Evolutionary conservation across 2,888 invertebrate species (phyloP).

Genomic region (Dasysyrphus albostriatus): DNA sequence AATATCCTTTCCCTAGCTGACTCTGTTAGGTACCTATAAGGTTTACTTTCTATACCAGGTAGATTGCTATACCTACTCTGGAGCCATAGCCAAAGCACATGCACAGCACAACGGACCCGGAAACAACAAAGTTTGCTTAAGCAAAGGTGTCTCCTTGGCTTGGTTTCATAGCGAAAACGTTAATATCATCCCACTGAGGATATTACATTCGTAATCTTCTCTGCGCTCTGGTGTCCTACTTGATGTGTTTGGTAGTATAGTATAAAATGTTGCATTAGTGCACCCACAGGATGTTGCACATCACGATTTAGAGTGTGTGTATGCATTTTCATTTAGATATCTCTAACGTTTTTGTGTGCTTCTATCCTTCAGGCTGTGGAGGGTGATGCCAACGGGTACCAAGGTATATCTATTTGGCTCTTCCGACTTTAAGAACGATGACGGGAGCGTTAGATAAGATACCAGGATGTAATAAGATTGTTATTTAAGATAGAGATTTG

Average conservation of each 20-base stretch:
- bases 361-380: slow-evolving; percentile 7
- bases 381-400: slow-evolving; percentile 33
- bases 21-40: not conserved
- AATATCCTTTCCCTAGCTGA: slow-evolving; percentile 44
- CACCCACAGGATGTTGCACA: slow-evolving; percentile 45
- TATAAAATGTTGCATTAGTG: slow-evolving; percentile 61
- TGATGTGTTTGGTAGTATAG: slow-evolving; percentile 34
- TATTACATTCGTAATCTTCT: slow-evolving; percentile 70
- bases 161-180: slow-evolving; percentile 40
- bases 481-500: slow-evolving; percentile 60
- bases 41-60: not conserved
- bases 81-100: not conserved
- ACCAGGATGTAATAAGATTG: slow-evolving; percentile 42
- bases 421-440: slow-evolving; percentile 17
- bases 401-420: slow-evolving; percentile 41
- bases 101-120: slow-evolving; percentile 40
- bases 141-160: slow-evolving; percentile 49
- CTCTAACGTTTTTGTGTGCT: not conserved
- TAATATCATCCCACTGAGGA: slow-evolving; percentile 61
- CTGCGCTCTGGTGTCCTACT: slow-evolving; percentile 26
- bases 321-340: slow-evolving; percentile 42
- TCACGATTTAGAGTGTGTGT: slow-evolving; percentile 32
- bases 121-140: slow-evolving; percentile 54
- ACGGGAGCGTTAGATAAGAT: not conserved
- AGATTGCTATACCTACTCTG: not conserved